Conservation (phyloP, 2,113 vertebrate species). For the Micromys minutus region DNA sequence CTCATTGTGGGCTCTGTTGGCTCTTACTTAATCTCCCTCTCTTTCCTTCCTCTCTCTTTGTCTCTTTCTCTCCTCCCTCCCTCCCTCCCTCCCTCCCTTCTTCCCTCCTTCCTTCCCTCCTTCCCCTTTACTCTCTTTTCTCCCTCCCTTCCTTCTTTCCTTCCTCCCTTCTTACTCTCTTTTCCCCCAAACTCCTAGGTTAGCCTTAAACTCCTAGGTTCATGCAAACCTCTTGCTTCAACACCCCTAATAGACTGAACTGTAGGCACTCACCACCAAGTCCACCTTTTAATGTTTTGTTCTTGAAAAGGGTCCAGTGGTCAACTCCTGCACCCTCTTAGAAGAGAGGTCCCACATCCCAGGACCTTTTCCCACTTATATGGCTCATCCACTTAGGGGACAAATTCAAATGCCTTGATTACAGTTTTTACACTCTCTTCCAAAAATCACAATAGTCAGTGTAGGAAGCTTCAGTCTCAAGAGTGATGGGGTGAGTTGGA, state of each 20-base stretch:
- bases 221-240: not conserved
- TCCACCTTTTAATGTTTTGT: not conserved
- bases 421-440: not conserved
- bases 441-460: not conserved
- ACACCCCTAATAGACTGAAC: not conserved
- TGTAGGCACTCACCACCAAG: too few species aligned
- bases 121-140: too few species aligned
- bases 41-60: too few species aligned
- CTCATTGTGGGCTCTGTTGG: not conserved
- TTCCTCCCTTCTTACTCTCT: too few species aligned
- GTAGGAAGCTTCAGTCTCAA: not conserved
- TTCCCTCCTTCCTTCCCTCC: too few species aligned
- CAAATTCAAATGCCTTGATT: not conserved
- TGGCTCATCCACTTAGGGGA: not conserved
- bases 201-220: not conserved
- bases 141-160: not conserved
- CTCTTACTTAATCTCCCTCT: not conserved
- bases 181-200: too few species aligned
- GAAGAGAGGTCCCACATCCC: not conserved
- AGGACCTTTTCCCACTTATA: not conserved
- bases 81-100: too few species aligned
- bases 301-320: not conserved
- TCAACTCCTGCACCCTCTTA: not conserved
- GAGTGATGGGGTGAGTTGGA: not conserved
- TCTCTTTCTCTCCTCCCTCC: too few species aligned